phyloP scores from a whole-genome alignment of 2,797 vertebrate species.

The Leucoraja ocellata region DNA sequence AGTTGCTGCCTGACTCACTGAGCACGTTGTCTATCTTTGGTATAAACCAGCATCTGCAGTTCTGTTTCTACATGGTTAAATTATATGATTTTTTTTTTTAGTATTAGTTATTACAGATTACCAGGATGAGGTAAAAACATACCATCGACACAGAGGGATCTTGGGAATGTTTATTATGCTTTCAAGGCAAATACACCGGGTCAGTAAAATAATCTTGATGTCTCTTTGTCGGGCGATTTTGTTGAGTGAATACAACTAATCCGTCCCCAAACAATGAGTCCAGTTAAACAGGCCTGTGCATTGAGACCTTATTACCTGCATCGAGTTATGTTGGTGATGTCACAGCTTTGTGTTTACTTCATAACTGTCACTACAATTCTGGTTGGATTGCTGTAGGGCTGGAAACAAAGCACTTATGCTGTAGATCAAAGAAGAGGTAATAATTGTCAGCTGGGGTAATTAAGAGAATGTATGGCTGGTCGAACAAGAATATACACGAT shows the following conservation, averaged over 20 bases:
- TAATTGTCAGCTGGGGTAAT: background rate
- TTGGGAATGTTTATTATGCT: background rate
- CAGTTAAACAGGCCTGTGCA: conserved; percentile 15
- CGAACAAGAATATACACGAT: background rate
- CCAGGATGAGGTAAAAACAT: background rate
- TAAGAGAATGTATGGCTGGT: background rate
- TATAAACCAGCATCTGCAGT: too few relatives aligned
- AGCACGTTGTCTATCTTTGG: too few relatives aligned
- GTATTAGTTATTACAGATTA: background rate
- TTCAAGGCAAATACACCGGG: background rate
- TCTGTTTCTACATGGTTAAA: background rate
- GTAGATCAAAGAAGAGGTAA: background rate
- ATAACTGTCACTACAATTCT: background rate
- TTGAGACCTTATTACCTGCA: background rate
- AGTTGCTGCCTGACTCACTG: too few relatives aligned
- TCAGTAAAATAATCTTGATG: background rate
- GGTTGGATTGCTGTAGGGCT: background rate
- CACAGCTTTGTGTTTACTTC: conserved; percentile 2
- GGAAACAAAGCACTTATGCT: background rate
- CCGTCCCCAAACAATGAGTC: conserved; percentile 19
- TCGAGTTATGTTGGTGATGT: background rate
- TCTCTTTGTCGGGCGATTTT: background rate
- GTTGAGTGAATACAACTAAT: background rate
- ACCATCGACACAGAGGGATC: background rate
- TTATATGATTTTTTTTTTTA: background rate